phyloP scores from a whole-genome alignment of 1,140 invertebrate species.

The Ceratina japonica region DNA sequence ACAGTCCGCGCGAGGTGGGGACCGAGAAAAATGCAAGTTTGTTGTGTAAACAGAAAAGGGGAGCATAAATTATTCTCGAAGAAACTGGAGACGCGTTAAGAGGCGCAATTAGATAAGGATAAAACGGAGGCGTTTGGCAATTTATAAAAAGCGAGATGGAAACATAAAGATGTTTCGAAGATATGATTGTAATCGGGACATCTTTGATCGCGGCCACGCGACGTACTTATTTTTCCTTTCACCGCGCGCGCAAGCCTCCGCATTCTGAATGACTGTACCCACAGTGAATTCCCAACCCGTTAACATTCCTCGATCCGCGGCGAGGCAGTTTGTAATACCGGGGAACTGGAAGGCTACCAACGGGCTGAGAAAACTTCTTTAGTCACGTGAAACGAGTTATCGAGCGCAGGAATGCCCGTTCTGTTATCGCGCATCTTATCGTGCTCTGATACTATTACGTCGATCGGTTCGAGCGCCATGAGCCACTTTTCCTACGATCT shows the following conservation, averaged over 20 bases:
- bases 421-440: not conserved
- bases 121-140: too few relatives aligned
- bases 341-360: slow-evolving; percentile 4
- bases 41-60: too few relatives aligned
- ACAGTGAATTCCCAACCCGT: not conserved
- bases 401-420: not conserved
- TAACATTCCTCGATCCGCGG: slow-evolving; percentile 26
- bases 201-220: not conserved
- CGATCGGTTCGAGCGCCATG: not conserved
- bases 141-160: too few relatives aligned
- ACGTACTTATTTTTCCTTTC: slow-evolving; percentile 35
- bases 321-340: slow-evolving; percentile 17
- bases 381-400: not conserved
- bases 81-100: too few relatives aligned
- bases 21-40: not conserved
- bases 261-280: not conserved
- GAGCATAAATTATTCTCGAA: too few relatives aligned
- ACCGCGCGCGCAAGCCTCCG: not conserved
- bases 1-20: not conserved
- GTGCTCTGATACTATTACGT: too few relatives aligned
- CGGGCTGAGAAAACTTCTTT: too few relatives aligned
- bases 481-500: not conserved
- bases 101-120: too few relatives aligned
- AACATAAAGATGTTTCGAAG: too few relatives aligned
- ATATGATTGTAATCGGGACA: not conserved